Percentiles rank a stretch among this genome's conserved stretches.
These are phyloP conservation scores for Drosophila albomicans DNA, from an alignment of 1,140 invertebrate genomes.

Conservation along the genomic window DNA sequence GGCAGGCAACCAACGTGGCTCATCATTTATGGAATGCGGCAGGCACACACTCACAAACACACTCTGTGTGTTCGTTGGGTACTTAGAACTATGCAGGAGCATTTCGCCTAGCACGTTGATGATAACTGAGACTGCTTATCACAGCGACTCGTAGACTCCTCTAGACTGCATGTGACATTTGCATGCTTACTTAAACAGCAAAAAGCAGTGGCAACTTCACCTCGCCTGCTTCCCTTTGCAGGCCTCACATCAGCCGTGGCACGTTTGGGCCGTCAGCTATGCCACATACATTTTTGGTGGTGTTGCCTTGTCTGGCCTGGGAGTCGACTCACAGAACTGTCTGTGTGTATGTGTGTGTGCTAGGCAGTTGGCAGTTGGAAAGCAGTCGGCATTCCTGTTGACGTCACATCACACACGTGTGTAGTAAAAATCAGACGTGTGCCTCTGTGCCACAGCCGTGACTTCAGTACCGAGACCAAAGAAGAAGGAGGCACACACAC, in stretches of 20 bases:
- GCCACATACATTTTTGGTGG: constrained; percentile 49
- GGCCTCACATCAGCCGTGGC: constrained; percentile 40
- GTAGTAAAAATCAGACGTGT: constrained; percentile 82
- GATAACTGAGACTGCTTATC: constrained; percentile 81
- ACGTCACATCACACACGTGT: constrained; percentile 80
- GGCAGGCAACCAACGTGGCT: constrained; percentile 52
- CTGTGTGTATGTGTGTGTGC: constrained; percentile 12
- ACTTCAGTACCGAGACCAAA: constrained; percentile 24
- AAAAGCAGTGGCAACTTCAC: constrained; percentile 53
- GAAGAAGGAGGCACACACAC: background rate
- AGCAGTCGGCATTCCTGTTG: constrained; percentile 66
- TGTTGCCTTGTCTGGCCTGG: constrained; percentile 17
- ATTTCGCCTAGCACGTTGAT: constrained; percentile 60
- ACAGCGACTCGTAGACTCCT: constrained; percentile 27
- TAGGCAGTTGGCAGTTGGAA: constrained; percentile 53
- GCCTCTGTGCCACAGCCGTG: constrained; percentile 25
- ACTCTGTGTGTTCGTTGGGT: background rate
- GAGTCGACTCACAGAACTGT: constrained; percentile 12
- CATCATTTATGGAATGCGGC: constrained; percentile 67
- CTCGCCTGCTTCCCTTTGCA: too few relatives aligned
- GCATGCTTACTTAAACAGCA: constrained; percentile 83
- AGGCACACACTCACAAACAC: constrained; percentile 13
- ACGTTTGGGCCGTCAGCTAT: constrained; percentile 69
- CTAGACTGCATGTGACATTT: constrained; percentile 77
- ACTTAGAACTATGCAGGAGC: constrained; percentile 38